phyloP scores from a whole-genome alignment of 1,140 invertebrate species.

The Planococcus citri region DNA sequence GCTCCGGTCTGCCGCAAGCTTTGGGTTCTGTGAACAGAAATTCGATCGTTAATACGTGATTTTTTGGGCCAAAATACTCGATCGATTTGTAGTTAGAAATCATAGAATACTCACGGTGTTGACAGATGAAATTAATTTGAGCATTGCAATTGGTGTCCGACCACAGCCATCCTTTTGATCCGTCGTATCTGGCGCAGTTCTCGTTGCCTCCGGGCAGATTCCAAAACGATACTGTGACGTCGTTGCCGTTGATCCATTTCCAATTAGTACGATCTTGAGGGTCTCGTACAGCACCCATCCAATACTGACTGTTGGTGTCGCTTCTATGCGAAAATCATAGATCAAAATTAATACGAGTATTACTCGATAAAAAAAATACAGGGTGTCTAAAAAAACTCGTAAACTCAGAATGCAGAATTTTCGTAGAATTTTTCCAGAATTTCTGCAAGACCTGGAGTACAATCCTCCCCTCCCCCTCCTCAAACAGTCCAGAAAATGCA shows the following conservation, averaged over 20 bases:
- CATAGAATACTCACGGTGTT: constrained; percentile 63
- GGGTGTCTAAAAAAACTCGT: too few species aligned
- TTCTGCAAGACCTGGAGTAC: too few species aligned
- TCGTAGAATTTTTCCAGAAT: too few species aligned
- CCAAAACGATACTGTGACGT: constrained; percentile 86
- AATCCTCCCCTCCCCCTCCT: too few species aligned
- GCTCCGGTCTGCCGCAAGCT: constrained; percentile 78
- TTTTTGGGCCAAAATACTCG: too few species aligned
- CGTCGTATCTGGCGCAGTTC: constrained; percentile 81
- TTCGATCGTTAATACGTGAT: too few species aligned
- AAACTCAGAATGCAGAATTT: too few species aligned
- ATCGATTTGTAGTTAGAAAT: too few species aligned
- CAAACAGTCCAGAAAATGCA: too few species aligned
- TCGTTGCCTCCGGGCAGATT: constrained; percentile 69
- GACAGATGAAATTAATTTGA: constrained; percentile 81
- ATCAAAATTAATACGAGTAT: neutral
- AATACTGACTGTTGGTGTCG: constrained; percentile 83
- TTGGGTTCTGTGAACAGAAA: constrained; percentile 53
- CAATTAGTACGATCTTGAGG: constrained; percentile 63
- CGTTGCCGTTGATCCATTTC: constrained; percentile 81
- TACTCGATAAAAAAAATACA: too few species aligned
- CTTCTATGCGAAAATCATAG: constrained; percentile 41
- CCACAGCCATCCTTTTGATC: constrained; percentile 89
- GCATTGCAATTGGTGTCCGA: constrained; percentile 80
- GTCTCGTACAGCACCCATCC: constrained; percentile 83